Conservation (phyloP, 2,113 vertebrate genomes). For the Monarcha castaneiventris region DNA sequence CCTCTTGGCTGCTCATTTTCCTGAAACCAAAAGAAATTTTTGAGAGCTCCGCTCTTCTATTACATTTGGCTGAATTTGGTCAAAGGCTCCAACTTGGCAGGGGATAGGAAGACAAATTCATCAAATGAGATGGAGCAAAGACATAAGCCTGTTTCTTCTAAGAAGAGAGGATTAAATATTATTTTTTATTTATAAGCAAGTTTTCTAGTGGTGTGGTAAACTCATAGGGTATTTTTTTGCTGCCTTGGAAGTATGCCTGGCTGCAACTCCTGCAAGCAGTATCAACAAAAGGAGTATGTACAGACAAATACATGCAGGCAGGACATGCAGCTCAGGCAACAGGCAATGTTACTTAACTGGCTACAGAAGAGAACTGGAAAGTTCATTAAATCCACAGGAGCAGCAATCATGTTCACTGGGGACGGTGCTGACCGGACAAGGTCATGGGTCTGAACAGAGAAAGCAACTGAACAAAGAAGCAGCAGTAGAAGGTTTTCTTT, state of each 20-base stretch:
- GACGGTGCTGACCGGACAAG: not conserved
- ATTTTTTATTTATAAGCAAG: not conserved
- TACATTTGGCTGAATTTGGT: not conserved
- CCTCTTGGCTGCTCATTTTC: not conserved
- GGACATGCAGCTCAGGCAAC: not conserved
- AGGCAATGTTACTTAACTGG: not conserved
- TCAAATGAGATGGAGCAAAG: not conserved
- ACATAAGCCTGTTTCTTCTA: not conserved
- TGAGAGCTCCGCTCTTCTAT: not conserved
- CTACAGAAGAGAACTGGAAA: not conserved
- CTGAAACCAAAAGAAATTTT: not conserved
- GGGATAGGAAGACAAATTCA: not conserved
- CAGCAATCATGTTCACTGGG: not conserved
- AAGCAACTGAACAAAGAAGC: not conserved
- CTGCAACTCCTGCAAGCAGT: not conserved
- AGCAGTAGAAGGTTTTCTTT: slow-evolving; percentile 24
- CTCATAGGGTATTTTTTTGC: not conserved
- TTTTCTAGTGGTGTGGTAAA: not conserved
- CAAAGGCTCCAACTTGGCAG: not conserved
- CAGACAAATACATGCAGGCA: not conserved
- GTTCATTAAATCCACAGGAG: slow-evolving; percentile 32
- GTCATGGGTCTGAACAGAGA: not conserved
- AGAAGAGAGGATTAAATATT: not conserved
- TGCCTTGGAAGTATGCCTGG: not conserved
- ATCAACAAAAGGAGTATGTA: not conserved